Evolutionary conservation across 2,888 invertebrate genomes (phyloP).

Genomic region (Andrena praecox): DNA sequence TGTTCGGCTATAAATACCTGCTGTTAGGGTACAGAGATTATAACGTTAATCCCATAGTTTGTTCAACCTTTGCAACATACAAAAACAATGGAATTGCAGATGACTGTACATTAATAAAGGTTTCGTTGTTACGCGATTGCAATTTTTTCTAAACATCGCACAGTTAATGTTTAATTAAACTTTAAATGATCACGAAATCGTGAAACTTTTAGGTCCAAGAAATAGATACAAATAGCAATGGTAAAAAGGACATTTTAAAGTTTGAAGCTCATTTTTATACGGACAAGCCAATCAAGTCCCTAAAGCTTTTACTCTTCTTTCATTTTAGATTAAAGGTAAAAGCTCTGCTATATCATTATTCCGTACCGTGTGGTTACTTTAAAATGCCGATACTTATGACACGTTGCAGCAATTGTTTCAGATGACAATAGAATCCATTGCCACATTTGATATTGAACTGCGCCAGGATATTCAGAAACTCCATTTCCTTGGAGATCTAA

Average conservation of each 20-base stretch:
- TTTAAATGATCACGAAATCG: not conserved
- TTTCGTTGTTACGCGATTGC: constrained; percentile 49
- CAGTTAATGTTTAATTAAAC: not conserved
- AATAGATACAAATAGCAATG: constrained; percentile 79
- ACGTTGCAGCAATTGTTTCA: constrained; percentile 76
- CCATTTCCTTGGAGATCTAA: constrained; percentile 78
- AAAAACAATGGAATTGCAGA: constrained; percentile 80
- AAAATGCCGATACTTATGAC: not conserved
- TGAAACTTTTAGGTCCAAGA: constrained; percentile 76
- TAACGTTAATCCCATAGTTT: constrained; percentile 75
- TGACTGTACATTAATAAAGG: constrained; percentile 80
- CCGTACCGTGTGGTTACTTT: not conserved
- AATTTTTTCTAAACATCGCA: constrained; percentile 7
- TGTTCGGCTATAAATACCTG: constrained; percentile 81
- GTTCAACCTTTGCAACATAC: constrained; percentile 79
- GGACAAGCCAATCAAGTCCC: constrained; percentile 74
- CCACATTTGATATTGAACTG: constrained; percentile 75
- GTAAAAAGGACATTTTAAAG: constrained; percentile 78
- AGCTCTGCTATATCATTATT: not conserved
- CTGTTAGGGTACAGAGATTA: constrained; percentile 77
- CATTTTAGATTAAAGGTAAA: constrained; percentile 79
- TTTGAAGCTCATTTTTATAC: constrained; percentile 80
- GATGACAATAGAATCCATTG: constrained; percentile 77
- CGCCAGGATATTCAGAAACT: constrained; percentile 77
- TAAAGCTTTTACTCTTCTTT: constrained; percentile 80